These are phyloP conservation scores for Bucorvus abyssinicus DNA, from an alignment of 2,797 vertebrate genomes.

Conservation along the genomic window DNA sequence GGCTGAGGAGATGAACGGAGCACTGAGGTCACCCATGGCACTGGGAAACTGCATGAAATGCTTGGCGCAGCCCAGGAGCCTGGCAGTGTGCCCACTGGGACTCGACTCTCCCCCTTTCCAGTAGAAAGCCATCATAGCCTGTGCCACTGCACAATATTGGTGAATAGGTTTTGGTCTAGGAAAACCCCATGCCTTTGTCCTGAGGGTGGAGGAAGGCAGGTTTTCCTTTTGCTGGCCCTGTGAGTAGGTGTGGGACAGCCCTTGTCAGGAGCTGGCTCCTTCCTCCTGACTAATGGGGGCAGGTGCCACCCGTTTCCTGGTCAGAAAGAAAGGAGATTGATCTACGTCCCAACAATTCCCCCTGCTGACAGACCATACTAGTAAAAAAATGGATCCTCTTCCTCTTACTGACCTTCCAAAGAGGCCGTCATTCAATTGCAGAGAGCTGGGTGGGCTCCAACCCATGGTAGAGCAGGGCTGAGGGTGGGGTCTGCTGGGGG, in stretches of 20 bases:
- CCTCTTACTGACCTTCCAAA: background rate
- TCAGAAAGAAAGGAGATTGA: background rate
- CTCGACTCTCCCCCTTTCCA: background rate
- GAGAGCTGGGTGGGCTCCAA: background rate
- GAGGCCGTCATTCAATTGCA: accelerated
- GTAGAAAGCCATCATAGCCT: accelerated
- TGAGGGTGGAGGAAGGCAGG: background rate
- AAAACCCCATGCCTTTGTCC: background rate
- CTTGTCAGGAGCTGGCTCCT: background rate
- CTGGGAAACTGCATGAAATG: background rate
- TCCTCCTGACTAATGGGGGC: background rate
- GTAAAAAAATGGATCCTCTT: background rate
- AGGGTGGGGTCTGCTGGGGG: background rate
- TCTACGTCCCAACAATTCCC: background rate
- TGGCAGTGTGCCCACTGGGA: background rate
- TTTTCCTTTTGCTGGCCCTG: background rate
- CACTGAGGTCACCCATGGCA: background rate
- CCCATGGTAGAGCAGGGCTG: accelerated
- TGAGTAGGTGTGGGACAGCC: background rate
- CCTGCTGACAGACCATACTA: background rate
- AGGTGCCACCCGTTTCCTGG: background rate
- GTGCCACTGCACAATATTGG: accelerated
- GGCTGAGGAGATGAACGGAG: background rate
- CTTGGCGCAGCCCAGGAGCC: background rate
- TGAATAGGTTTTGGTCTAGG: background rate